Evolutionary conservation across 2,113 vertebrate species (phyloP), one percentile per base, ranked within the genome.

Genomic region (Panthera uncia): DNA sequence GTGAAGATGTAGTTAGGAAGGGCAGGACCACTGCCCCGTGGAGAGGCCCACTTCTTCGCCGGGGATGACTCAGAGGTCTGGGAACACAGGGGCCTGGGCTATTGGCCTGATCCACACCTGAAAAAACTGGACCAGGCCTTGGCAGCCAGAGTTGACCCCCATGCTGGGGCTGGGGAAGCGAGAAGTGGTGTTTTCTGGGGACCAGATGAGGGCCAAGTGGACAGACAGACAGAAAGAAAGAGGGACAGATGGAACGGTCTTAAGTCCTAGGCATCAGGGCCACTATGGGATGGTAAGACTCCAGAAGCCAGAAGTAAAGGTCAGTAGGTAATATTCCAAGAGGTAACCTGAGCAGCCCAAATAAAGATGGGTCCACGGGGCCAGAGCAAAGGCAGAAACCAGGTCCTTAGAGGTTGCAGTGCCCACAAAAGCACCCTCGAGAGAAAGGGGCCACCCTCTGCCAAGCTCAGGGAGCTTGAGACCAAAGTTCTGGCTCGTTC

Each of bases 141-240:
- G n/a, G 27, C 15, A 2, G 0, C n/a, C n/a, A 6, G 80, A 29
- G 5, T 2, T 5, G 33, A 27, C 4, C 41, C 5, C 4, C 0
- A 11, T 0, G 3, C 50, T 14, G 25, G 9, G n/a, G 1, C n/a
- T 38, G 11, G 36, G 27, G n/a, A 7, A 29, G 27, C 41, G 38
- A 41, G 3, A n/a, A 27, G 14, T 9, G 74, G 13, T 9, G 9
- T 36, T 33, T 33, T 27, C 71, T 45, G 38, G 33, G 2, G 80
- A 31, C 48, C 48, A 66, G 33, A 4, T 0, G 8, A 41, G 63
- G 52, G 41, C 16, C 52, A 76, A 55, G 61, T 27, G 31, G 27
- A 84, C 45, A 27, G 29, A 84, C 45, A 27, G 29, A 50, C 14
- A 68, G 71, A 66, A 12, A 74, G 41, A 16, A 29, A 66, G 27